A percentile compares a stretch with the other conserved stretches of the same genome.
Evolutionary conservation across 2,797 vertebrate species (phyloP).

Genomic region (Pygocentrus nattereri): DNA sequence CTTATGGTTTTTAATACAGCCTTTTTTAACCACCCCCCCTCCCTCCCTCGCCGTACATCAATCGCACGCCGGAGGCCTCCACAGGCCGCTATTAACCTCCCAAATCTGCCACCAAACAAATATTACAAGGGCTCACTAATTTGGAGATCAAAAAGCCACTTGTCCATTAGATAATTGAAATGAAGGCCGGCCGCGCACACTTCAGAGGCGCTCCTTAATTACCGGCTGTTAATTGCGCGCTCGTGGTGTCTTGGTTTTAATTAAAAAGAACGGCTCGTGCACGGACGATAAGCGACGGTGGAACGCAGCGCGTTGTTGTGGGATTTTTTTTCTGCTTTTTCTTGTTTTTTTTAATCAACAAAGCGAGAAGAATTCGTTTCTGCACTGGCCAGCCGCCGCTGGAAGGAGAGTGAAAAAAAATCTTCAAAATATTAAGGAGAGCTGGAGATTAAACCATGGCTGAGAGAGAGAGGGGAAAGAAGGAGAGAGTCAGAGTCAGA

Average conservation of each 20-base stretch:
- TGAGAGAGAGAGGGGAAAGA: conserved; percentile 34
- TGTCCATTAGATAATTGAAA: conserved; percentile 99
- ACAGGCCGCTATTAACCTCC: conserved; percentile 96
- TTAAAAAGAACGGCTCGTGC: conserved; percentile 99
- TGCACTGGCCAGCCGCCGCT: conserved; percentile 88
- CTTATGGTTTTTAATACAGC: conserved; percentile 83
- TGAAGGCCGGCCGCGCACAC: conserved; percentile 94
- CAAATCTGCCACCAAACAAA: conserved; percentile 98
- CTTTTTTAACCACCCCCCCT: conserved; percentile 74
- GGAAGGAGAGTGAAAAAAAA: conserved; percentile 80
- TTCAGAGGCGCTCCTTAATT: conserved; percentile 99
- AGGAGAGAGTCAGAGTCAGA: too few species aligned
- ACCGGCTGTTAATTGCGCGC: conserved; percentile 99
- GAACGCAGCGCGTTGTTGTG: conserved; percentile 78
- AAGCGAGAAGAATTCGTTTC: conserved; percentile 96
- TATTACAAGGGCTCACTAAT: conserved; percentile 99
- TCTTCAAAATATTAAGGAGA: conserved; percentile 94
- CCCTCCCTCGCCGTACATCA: conserved; percentile 79
- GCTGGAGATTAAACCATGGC: conserved; percentile 94
- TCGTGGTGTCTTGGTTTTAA: conserved; percentile 99
- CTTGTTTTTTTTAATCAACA: conserved; percentile 92
- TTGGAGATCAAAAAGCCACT: conserved; percentile 99
- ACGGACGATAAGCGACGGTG: conserved; percentile 95
- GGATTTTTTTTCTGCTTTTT: conserved; percentile 43
- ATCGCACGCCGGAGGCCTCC: conserved; percentile 90